Conservation (phyloP, 2,888 invertebrate species). For the Harpalus rufipes region DNA sequence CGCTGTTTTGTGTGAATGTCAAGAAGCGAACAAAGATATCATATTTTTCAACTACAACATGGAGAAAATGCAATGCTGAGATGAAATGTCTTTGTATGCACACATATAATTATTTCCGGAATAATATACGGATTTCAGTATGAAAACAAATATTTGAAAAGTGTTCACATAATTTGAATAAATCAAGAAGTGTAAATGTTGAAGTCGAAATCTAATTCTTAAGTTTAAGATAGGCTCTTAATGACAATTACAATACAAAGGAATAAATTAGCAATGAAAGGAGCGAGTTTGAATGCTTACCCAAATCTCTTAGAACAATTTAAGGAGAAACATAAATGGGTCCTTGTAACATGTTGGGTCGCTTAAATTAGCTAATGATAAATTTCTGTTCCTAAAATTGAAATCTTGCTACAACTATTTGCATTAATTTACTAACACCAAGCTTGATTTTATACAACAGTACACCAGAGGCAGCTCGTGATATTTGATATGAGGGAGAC, state of each 20-base stretch:
- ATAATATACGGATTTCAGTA: not conserved
- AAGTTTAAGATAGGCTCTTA: not conserved
- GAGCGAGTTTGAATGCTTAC: not conserved
- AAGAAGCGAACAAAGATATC: not conserved
- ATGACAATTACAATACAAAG: not conserved
- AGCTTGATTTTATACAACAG: not conserved
- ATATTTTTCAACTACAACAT: not conserved
- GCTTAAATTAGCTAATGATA: slow-evolving; percentile 3
- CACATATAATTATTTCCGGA: too few relatives aligned
- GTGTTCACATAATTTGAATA: not conserved
- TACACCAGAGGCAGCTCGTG: not conserved
- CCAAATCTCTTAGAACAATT: slow-evolving; percentile 2
- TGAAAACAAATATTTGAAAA: not conserved
- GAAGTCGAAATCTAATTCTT: not conserved
- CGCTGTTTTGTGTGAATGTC: not conserved
- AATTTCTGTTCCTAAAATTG: not conserved
- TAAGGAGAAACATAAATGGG: not conserved
- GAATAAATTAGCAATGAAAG: slow-evolving; percentile 3
- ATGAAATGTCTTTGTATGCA: not conserved
- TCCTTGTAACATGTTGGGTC: slow-evolving; percentile 5
- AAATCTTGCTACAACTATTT: not conserved
- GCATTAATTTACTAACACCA: not conserved
- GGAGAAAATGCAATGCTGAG: not conserved
- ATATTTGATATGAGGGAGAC: too few relatives aligned
- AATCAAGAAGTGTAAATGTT: not conserved